phyloP scores from a whole-genome alignment of 2,888 invertebrate genomes.

The Chironomus tentans region DNA sequence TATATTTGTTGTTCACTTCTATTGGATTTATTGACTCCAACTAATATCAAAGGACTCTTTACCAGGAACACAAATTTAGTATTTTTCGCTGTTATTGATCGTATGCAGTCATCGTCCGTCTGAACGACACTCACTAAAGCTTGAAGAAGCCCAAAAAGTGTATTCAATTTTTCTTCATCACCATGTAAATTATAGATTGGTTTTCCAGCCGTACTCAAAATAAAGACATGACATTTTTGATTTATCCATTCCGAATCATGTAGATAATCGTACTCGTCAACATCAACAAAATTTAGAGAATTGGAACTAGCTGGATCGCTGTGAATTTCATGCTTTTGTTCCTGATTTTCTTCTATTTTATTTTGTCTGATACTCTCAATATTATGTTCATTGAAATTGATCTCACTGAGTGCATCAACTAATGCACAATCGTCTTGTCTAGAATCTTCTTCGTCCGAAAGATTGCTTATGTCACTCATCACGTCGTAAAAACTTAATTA shows the following conservation, averaged over 20 bases:
- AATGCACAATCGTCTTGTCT: slow-evolving; percentile 7
- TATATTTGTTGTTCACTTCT: slow-evolving; percentile 78
- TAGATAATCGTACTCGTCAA: slow-evolving; percentile 46
- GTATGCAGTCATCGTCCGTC: slow-evolving; percentile 70
- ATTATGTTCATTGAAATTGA: background rate
- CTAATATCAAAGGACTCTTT: slow-evolving; percentile 84
- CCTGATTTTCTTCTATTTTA: background rate
- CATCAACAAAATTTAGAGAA: slow-evolving; percentile 2
- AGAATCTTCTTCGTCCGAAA: slow-evolving; percentile 14
- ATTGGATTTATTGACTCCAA: slow-evolving; percentile 71
- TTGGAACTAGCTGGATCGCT: slow-evolving; percentile 6
- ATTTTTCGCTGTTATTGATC: slow-evolving; percentile 74
- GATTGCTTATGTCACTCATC: slow-evolving; percentile 16
- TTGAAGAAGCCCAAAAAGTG: slow-evolving; percentile 89
- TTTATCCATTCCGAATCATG: slow-evolving; percentile 65
- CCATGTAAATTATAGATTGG: slow-evolving; percentile 92
- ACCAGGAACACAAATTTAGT: slow-evolving; percentile 86
- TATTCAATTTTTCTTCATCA: slow-evolving; percentile 87
- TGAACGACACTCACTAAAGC: slow-evolving; percentile 87
- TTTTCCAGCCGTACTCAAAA: slow-evolving; percentile 91
- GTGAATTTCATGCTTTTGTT: background rate
- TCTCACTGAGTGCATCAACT: slow-evolving; percentile 13
- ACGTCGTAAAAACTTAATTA: background rate
- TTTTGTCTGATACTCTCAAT: background rate
- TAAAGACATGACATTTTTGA: slow-evolving; percentile 85